Evolutionary conservation across 2,888 invertebrate genomes (phyloP), one percentile per base, ranked within the genome.

Genomic region (Eurytoma californica): DNA sequence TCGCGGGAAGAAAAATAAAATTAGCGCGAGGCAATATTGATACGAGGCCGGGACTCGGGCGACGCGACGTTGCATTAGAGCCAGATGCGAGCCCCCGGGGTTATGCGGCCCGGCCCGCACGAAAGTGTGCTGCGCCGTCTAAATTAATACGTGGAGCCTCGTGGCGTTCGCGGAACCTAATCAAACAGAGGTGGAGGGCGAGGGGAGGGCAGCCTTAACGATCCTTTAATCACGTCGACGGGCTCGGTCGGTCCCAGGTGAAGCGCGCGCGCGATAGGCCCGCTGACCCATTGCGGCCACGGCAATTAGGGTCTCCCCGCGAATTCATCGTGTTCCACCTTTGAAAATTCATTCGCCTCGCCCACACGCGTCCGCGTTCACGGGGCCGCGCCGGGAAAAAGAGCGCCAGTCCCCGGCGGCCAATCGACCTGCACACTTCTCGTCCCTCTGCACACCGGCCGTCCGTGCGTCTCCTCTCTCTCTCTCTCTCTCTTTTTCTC

Each of bases 341-440:
- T 39, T 73, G 66, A 66, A 75, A 75, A 75, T 68, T 68, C 75
- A 67, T 67, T 75, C 51, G 74, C 74, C 77, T 82, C 77, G 79
- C 78, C 80, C 78, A 78, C 80, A 68, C 80, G 72, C 49, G 76
- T 67, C 74, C 72, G 75, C 63, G 73, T 79, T 74, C 70, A 28
- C 24, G 53, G 47, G 49, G 60, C 24, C 60, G n/a, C n/a, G n/a
- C n/a, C n/a, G n/a, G 28, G 30, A 2, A 65, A 24, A 20, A 63
- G 69, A 57, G 60, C 49, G 60, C 39, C 79, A 77, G 81, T 74
- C 82, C 77, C 65, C 66, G 83, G 73, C 72, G 82, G 69, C 77
- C 84, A 84, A 83, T 84, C 83, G 83, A 76, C 68, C 79, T 66
- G 80, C 81, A 78, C 70, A 60, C 81, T 80, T 60, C 72, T 68